These are phyloP conservation scores for Cirrhinus mrigala DNA, from an alignment of 2,797 vertebrate species.

Conservation along the genomic window DNA sequence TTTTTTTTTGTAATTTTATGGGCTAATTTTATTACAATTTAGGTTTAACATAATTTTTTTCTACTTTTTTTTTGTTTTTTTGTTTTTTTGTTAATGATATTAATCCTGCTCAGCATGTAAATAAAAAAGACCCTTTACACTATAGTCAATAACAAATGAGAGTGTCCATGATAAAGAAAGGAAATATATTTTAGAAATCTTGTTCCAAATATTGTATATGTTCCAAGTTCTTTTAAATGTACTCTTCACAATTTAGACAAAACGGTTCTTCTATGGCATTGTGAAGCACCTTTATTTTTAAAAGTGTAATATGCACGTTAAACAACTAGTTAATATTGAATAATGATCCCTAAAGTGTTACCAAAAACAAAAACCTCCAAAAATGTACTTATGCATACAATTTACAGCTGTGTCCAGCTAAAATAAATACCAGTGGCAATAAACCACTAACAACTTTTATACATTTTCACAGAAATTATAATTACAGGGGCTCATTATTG, in stretches of 20 bases:
- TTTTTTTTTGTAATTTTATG: too few species aligned
- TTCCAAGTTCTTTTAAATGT: not conserved
- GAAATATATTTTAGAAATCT: not conserved
- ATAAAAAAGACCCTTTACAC: not conserved
- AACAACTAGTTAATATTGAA: too few species aligned
- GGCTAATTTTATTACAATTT: not conserved
- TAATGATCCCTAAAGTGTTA: too few species aligned
- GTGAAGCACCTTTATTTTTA: too few species aligned
- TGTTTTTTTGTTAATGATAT: not conserved
- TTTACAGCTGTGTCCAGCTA: not conserved
- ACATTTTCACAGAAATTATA: not conserved
- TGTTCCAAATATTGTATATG: not conserved
- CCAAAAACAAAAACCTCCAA: too few species aligned
- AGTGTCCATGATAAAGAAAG: not conserved
- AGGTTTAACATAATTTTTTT: not conserved
- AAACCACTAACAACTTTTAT: not conserved
- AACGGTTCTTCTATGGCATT: too few species aligned
- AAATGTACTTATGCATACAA: not conserved
- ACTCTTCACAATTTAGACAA: too few species aligned
- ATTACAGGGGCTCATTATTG: not conserved
- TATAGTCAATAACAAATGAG: not conserved
- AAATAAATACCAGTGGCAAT: not conserved
- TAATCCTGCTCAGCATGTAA: too few species aligned
- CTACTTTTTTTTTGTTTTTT: not conserved
- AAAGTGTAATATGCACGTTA: too few species aligned